Evolutionary conservation across 2,888 invertebrate species (phyloP).

Genomic region (Plebejus anna): DNA sequence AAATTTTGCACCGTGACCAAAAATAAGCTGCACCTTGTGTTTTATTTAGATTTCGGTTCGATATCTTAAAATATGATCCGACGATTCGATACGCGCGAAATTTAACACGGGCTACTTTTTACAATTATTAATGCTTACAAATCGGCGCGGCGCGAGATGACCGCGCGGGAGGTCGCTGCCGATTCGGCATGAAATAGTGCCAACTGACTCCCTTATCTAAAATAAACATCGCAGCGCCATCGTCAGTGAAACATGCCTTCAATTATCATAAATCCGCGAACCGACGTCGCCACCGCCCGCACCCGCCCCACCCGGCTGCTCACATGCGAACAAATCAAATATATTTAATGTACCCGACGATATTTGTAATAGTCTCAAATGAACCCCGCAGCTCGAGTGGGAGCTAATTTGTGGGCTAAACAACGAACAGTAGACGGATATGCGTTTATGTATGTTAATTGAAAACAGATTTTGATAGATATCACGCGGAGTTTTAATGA

Average conservation of each 20-base stretch:
- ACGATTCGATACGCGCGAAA: conserved; percentile 8
- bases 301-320: conserved; percentile 50
- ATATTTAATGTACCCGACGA: conserved; percentile 45
- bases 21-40: neutral
- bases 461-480: conserved; percentile 3
- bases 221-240: conserved; percentile 77
- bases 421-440: neutral
- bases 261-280: conserved; percentile 77
- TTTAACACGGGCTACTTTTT: conserved; percentile 38
- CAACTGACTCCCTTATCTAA: conserved; percentile 72
- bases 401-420: conserved; percentile 28
- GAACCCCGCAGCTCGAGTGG: conserved; percentile 32
- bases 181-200: conserved; percentile 77
- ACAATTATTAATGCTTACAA: conserved; percentile 64
- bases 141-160: conserved; percentile 65
- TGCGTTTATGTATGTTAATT: conserved; percentile 14
- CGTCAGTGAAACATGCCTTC: conserved; percentile 78
- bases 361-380: conserved; percentile 43
- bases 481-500: conserved; percentile 11
- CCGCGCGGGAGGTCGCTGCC: conserved; percentile 72
- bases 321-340: conserved; percentile 56
- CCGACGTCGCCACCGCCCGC: conserved; percentile 68
- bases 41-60: neutral
- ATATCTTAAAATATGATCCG: neutral
- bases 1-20: neutral